Evolutionary conservation across 1,140 invertebrate species (phyloP).

Genomic region (Philotrypesis tridentata): DNA sequence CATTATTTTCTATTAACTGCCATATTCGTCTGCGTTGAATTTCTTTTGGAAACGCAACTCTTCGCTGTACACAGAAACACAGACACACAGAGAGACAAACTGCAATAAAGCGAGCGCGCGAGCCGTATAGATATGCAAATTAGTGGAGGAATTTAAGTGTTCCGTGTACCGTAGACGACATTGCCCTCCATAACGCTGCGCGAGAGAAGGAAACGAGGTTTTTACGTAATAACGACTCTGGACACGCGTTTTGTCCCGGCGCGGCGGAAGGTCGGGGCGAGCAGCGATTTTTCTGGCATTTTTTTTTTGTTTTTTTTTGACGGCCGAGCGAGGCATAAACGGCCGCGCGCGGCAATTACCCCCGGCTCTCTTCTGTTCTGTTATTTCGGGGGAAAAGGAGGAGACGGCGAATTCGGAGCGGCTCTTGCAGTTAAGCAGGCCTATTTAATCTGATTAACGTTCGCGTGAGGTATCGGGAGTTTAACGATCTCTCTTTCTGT

Average conservation of each 20-base stretch:
- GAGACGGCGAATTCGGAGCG: neutral
- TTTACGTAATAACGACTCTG: neutral
- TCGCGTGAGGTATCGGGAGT: neutral
- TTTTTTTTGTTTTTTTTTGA: too few relatives aligned
- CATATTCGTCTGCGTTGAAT: too few relatives aligned
- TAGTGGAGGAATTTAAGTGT: too few relatives aligned
- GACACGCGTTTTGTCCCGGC: neutral
- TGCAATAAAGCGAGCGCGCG: too few relatives aligned
- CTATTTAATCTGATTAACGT: neutral
- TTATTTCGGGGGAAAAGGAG: neutral
- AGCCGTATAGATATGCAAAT: too few relatives aligned
- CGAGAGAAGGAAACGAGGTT: neutral
- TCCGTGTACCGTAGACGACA: too few relatives aligned
- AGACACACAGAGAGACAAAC: too few relatives aligned
- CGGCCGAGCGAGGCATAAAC: too few relatives aligned
- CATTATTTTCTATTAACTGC: too few relatives aligned
- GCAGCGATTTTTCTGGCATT: neutral
- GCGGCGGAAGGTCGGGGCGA: neutral
- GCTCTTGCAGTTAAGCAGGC: neutral
- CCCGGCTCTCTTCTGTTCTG: neutral
- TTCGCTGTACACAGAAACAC: too few relatives aligned
- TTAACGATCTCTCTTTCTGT: neutral
- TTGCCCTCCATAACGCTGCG: too few relatives aligned
- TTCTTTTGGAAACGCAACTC: too few relatives aligned
- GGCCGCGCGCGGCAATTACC: neutral